These are phyloP conservation scores for Oryzaephilus surinamensis DNA, from an alignment of 1,140 invertebrate species.

Conservation along the genomic window DNA sequence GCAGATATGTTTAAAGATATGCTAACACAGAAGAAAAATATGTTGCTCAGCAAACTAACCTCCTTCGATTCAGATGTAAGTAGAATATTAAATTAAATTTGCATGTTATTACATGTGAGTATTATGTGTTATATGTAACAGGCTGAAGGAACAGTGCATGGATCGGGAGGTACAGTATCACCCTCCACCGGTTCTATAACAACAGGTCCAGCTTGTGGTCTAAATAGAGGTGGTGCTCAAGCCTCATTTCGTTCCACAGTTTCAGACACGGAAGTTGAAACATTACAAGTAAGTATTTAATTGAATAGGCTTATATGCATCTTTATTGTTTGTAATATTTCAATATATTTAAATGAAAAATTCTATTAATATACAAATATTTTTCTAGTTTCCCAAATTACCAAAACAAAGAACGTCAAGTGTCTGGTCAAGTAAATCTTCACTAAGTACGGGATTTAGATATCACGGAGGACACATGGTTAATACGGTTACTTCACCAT, in stretches of 20 bases:
- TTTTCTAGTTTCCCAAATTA: constrained; percentile 48
- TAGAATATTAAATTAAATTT: constrained; percentile 19
- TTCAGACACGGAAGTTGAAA: constrained; percentile 88
- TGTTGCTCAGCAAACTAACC: constrained; percentile 74
- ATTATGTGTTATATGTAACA: constrained; percentile 28
- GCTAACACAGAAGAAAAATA: constrained; percentile 76
- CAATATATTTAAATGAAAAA: no score
- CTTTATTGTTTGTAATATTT: no score
- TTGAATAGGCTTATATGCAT: no score
- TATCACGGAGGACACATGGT: constrained; percentile 83
- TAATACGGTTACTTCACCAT: constrained; percentile 67
- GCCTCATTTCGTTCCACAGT: constrained; percentile 74
- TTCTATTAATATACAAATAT: neutral
- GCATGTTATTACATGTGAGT: constrained; percentile 13
- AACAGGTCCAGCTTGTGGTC: constrained; percentile 58
- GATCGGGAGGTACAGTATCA: constrained; percentile 43
- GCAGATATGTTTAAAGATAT: constrained; percentile 82
- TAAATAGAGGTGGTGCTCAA: constrained; percentile 44
- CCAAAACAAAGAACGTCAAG: constrained; percentile 73
- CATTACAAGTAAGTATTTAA: constrained; percentile 72
- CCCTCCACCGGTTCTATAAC: constrained; percentile 65
- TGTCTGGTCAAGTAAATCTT: constrained; percentile 88
- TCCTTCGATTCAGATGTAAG: constrained; percentile 83
- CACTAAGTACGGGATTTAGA: constrained; percentile 74
- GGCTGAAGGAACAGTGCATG: constrained; percentile 49